Evolutionary conservation across 37 sponge, comb jelly and placozoan genomes (phyloP).

Genomic region (Chondrosia reniformis): DNA sequence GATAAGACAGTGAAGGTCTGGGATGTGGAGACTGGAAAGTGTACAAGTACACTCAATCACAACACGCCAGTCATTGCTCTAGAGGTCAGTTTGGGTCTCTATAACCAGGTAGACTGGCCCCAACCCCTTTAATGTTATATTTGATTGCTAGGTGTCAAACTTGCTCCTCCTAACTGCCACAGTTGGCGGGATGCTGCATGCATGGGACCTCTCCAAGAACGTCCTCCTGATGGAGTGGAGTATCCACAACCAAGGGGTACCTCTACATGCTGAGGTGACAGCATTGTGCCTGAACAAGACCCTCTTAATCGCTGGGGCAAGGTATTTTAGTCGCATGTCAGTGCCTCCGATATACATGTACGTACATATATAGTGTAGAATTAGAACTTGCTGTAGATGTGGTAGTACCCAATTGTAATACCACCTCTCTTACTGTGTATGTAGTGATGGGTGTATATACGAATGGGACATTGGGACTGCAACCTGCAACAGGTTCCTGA

Average conservation of each 20-base stretch:
- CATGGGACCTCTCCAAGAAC: conserved; percentile 15
- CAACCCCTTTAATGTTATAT: too few relatives aligned
- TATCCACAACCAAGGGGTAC: not conserved
- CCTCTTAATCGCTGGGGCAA: conserved; percentile 50
- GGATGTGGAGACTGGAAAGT: conserved; percentile 17
- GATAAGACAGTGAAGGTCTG: conserved; percentile 58
- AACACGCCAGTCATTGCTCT: conserved; percentile 29
- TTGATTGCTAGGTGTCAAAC: conserved; percentile 17
- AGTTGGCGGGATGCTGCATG: not conserved
- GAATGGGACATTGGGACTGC: conserved; percentile 68
- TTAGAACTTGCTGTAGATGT: too few relatives aligned
- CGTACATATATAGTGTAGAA: not conserved
- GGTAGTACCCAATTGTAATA: too few relatives aligned
- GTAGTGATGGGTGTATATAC: conserved; percentile 56
- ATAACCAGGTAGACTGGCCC: not conserved
- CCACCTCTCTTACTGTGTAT: not conserved
- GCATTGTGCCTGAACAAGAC: conserved; percentile 9
- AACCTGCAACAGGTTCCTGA: conserved; percentile 40
- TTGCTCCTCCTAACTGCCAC: conserved; percentile 55
- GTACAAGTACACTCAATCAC: conserved; percentile 25
- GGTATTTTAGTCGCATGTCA: conserved; percentile 37
- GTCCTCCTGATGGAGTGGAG: conserved; percentile 30
- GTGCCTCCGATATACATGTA: not conserved
- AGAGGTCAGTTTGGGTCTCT: conserved; percentile 13
- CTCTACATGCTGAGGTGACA: conserved; percentile 11